phyloP scores from a whole-genome alignment of 2,113 vertebrate genomes.

The Peromyscus californicus region DNA sequence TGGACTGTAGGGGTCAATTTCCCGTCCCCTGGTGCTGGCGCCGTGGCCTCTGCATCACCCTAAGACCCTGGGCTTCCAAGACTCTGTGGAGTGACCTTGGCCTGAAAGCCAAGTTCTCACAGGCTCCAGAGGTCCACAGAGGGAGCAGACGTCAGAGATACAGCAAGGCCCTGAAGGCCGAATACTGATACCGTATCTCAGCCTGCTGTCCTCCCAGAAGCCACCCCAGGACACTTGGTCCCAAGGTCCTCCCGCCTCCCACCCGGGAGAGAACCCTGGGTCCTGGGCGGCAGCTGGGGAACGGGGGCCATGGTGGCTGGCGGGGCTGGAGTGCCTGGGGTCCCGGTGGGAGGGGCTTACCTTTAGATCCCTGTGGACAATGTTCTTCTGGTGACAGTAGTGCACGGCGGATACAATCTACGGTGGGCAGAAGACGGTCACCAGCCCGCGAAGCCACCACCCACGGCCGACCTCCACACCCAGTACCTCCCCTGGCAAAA shows the following conservation, averaged over 20 bases:
- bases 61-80: not conserved
- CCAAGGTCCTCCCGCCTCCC: not conserved
- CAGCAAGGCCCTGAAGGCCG: not conserved
- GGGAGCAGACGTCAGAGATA: not conserved
- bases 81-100: not conserved
- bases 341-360: conserved; percentile 79
- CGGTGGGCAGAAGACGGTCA: not conserved
- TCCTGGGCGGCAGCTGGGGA: not conserved
- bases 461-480: accelerated
- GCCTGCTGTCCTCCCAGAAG: not conserved
- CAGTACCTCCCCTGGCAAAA: not conserved
- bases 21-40: too few relatives aligned
- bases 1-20: not conserved
- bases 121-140: not conserved
- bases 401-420: conserved; percentile 93
- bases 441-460: not conserved
- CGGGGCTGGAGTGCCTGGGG: not conserved
- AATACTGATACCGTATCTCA: accelerated
- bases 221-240: not conserved
- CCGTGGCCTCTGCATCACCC: not conserved
- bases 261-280: not conserved
- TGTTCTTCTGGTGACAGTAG: conserved; percentile 95
- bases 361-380: conserved; percentile 95
- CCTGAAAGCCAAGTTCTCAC: not conserved
- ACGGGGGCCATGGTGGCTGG: accelerated